Evolutionary conservation across 2,797 vertebrate genomes (phyloP).

Genomic region (Notoglanidium macrostoma): DNA sequence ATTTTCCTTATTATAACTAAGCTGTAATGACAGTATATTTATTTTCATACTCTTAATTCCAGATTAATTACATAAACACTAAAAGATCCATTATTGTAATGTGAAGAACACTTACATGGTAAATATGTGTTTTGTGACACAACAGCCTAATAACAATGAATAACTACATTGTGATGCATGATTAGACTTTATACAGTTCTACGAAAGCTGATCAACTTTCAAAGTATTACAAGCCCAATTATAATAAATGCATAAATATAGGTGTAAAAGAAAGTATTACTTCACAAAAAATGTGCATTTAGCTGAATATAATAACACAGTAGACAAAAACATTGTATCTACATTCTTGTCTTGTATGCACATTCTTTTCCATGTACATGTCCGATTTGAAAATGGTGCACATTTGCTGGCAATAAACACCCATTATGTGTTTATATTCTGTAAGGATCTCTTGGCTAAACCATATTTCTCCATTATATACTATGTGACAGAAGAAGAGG

Average conservation of each 20-base stretch:
- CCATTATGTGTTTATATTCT: conserved; percentile 20
- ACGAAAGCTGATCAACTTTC: background rate
- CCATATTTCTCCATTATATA: conserved; percentile 10
- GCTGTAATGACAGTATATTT: too few species aligned
- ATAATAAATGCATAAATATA: background rate
- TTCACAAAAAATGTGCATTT: background rate
- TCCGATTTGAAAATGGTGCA: background rate
- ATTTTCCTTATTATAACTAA: too few species aligned
- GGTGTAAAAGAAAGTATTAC: background rate
- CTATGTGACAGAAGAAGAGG: conserved; percentile 24
- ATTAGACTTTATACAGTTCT: background rate
- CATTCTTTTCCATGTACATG: too few species aligned
- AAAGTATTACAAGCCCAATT: background rate
- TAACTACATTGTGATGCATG: background rate
- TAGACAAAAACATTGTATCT: background rate
- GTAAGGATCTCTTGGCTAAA: conserved; percentile 15
- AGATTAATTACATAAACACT: too few species aligned
- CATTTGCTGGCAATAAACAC: background rate
- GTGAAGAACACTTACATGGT: too few species aligned
- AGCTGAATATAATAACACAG: background rate
- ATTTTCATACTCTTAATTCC: too few species aligned
- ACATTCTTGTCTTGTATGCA: background rate
- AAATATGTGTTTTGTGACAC: too few species aligned
- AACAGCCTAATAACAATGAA: too few species aligned
- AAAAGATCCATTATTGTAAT: too few species aligned